These are phyloP conservation scores for Listrodromus nycthemerus DNA, from an alignment of 2,888 invertebrate genomes.

Conservation along the genomic window DNA sequence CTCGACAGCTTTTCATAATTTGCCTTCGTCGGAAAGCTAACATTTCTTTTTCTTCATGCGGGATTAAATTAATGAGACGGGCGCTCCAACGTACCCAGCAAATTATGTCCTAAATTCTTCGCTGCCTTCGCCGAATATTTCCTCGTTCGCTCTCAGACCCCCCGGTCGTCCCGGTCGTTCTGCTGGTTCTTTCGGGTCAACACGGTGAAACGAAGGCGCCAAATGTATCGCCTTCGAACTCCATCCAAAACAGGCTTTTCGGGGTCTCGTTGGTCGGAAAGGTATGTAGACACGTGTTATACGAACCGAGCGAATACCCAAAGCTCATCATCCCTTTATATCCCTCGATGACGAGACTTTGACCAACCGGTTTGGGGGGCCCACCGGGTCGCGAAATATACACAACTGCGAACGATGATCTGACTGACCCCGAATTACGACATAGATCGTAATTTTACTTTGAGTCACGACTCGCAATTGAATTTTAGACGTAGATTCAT, in stretches of 20 bases:
- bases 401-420: conserved; percentile 15
- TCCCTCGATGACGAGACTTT: conserved; percentile 26
- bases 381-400: conserved; percentile 13
- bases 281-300: too few species aligned
- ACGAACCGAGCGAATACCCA: conserved; percentile 1
- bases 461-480: neutral
- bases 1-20: conserved; percentile 39
- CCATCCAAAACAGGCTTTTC: neutral
- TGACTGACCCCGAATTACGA: neutral
- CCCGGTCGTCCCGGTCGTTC: neutral
- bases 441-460: neutral
- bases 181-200: conserved; percentile 4
- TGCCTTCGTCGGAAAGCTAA: neutral
- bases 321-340: conserved; percentile 25
- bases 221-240: neutral
- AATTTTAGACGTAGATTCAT: neutral
- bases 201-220: neutral
- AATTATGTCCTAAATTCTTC: conserved; percentile 40
- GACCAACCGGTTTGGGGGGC: conserved; percentile 2
- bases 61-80: conserved; percentile 47
- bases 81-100: neutral
- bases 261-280: neutral
- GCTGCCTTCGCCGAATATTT: conserved; percentile 2
- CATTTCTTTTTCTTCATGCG: conserved; percentile 43
- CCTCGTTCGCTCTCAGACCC: neutral